These are phyloP conservation scores for Leucania comma DNA, from an alignment of 2,888 invertebrate genomes.

Conservation along the genomic window DNA sequence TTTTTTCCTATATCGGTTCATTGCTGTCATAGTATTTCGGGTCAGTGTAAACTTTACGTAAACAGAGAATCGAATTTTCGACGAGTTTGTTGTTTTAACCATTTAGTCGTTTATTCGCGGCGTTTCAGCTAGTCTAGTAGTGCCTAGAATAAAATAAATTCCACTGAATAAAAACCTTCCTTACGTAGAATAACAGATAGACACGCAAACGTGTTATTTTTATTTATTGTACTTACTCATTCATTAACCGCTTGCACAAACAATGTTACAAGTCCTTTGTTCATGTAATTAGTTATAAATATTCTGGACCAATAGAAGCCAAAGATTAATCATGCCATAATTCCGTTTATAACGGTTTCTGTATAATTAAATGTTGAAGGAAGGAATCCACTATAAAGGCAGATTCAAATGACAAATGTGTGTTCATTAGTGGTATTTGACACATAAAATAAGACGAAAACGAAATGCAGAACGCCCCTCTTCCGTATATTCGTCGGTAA, in stretches of 20 bases:
- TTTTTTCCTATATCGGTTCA: conserved; percentile 31
- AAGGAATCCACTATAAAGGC: conserved; percentile 4
- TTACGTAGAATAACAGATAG: conserved; percentile 14
- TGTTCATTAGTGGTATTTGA: background rate
- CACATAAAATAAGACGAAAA: background rate
- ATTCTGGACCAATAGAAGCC: conserved; percentile 26
- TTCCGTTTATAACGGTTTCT: conserved; percentile 12
- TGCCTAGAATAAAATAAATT: conserved; percentile 6
- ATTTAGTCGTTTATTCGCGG: conserved; percentile 19
- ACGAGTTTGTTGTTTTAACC: background rate
- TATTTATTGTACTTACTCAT: conserved; percentile 34
- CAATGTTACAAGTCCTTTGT: conserved; percentile 23
- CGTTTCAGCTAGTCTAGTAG: background rate
- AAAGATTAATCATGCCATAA: conserved; percentile 35
- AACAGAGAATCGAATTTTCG: conserved; percentile 9
- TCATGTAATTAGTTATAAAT: conserved; percentile 25
- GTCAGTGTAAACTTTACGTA: conserved; percentile 33
- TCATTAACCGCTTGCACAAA: conserved; percentile 32
- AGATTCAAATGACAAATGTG: conserved; percentile 21
- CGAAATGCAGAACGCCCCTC: background rate
- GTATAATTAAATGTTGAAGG: background rate
- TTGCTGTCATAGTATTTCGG: conserved; percentile 29
- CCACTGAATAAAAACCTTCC: conserved; percentile 9
- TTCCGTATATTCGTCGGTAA: too few species aligned
- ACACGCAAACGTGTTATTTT: conserved; percentile 42